These are phyloP conservation scores for Siniperca knerii DNA, from an alignment of 2,113 vertebrate species.

Conservation along the genomic window DNA sequence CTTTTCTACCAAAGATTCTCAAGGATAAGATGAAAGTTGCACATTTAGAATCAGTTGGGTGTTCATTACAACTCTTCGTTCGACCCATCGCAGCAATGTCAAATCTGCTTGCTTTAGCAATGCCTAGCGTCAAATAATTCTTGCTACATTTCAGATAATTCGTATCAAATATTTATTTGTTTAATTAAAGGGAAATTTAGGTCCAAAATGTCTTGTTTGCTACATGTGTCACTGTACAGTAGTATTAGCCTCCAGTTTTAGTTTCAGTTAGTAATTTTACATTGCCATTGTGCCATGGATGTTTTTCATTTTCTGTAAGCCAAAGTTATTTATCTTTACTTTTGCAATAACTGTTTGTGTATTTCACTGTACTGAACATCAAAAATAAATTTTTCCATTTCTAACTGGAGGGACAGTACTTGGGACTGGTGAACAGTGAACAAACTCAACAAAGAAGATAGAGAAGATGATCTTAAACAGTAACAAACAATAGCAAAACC, in stretches of 20 bases:
- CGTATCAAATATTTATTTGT: constrained; percentile 78
- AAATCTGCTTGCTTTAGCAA: constrained; percentile 31
- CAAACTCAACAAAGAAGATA: neutral
- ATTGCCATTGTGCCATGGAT: constrained; percentile 54
- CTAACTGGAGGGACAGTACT: constrained; percentile 12
- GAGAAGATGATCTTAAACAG: neutral
- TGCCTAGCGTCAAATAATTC: neutral
- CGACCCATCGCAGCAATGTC: constrained; percentile 35
- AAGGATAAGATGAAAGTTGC: constrained; percentile 42
- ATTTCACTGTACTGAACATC: constrained; percentile 67
- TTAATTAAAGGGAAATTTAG: constrained; percentile 64
- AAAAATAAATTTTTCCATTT: constrained; percentile 76
- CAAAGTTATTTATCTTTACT: constrained; percentile 89
- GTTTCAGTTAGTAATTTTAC: constrained; percentile 41
- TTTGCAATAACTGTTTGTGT: constrained; percentile 84
- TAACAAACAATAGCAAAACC: neutral
- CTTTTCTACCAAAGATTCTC: constrained; percentile 70
- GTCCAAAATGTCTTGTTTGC: constrained; percentile 54
- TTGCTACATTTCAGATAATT: constrained; percentile 50
- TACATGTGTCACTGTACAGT: constrained; percentile 59
- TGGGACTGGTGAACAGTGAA: neutral
- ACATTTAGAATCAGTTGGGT: constrained; percentile 34
- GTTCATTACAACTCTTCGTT: constrained; percentile 16
- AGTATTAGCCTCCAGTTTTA: constrained; percentile 47
- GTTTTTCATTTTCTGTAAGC: constrained; percentile 86